Evolutionary conservation across 2,888 invertebrate genomes (phyloP).

Genomic region (Hirtodrosophila alboralis): DNA sequence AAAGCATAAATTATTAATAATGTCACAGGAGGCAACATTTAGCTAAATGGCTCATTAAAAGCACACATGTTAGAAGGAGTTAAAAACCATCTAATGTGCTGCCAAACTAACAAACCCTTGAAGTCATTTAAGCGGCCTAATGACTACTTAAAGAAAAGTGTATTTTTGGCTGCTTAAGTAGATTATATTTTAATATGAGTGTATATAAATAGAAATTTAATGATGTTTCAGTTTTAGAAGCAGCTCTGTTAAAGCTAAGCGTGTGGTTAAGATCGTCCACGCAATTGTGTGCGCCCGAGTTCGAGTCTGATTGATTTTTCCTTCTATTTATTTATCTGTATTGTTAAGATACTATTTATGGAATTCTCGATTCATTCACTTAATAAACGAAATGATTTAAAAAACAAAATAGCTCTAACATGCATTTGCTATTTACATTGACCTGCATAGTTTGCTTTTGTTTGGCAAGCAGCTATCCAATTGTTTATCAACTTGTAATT

Average conservation of each 20-base stretch:
- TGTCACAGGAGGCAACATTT: conserved; percentile 44
- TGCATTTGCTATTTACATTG: conserved; percentile 58
- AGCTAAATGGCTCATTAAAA: conserved; percentile 58
- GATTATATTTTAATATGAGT: conserved; percentile 9
- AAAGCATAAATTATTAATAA: conserved; percentile 63
- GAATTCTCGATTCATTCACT: no score
- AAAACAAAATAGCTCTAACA: conserved; percentile 24
- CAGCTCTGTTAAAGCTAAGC: no score
- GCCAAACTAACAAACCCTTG: no score
- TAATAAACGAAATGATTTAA: no score
- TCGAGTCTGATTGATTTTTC: no score
- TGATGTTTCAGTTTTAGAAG: conserved; percentile 24
- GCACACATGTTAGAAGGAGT: conserved; percentile 12
- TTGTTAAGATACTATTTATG: no score
- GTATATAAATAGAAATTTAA: conserved; percentile 5
- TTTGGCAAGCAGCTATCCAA: conserved; percentile 27
- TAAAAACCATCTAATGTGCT: conserved; percentile 13
- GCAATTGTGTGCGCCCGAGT: no score
- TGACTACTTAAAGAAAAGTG: conserved; percentile 13
- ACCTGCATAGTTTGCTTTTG: no score
- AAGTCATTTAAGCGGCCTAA: conserved; percentile 20
- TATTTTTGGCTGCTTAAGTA: background rate
- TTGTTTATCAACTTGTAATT: conserved; percentile 62
- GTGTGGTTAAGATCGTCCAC: no score
- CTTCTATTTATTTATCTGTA: no score